Base-by-base conservation (phyloP, 2,797 vertebrate genomes). In the Limosa lapponica region DNA sequence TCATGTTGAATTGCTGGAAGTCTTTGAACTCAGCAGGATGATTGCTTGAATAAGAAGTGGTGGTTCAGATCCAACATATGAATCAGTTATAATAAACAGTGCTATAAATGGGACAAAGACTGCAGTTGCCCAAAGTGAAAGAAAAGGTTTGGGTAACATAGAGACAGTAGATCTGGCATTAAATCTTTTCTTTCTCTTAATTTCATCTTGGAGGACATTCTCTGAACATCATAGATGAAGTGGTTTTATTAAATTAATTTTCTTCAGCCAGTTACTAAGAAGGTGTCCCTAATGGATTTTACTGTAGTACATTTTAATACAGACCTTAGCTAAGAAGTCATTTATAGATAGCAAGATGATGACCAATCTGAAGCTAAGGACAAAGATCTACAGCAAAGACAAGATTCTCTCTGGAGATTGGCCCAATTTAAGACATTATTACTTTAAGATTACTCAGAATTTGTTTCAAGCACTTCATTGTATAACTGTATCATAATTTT, bases 11-110 rank as follows among this genome's bases (percentile, higher is more conserved):
- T 81, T 78, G 37, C 34, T 94, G 62, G 41, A 91, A 95, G 61
- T 25, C 90, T 95, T 96, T 97, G 94, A 97, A 95, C 91, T 94
- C 91, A 88, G 91, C 69, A 88, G 80, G 80, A 95, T 94, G 24
- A 2, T 78, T 81, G 55, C 72, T 34, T 95, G 69, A 69, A 93
- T 95, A 94, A 90, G 82, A 94, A 95, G 41, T 69, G 16, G 55
- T 79, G 61, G 75, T 71, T 95, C 44, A 78, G 48, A 88, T 90
- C 41, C 75, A 90, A 93, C 20, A 32, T 90, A 71, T 23, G 32
- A 86, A 83, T 74, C 61, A 62, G 67, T 85, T 88, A 32, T 28
- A 87, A 80, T 72, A 90, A 92, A 90, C 52, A 69, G 14, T 46
- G 44, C 1, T 54, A 10, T 66, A 87, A 86, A 57, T 49, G 41